Conservation (phyloP, 2,797 vertebrate species). For the Sebastes taczanowskii region DNA sequence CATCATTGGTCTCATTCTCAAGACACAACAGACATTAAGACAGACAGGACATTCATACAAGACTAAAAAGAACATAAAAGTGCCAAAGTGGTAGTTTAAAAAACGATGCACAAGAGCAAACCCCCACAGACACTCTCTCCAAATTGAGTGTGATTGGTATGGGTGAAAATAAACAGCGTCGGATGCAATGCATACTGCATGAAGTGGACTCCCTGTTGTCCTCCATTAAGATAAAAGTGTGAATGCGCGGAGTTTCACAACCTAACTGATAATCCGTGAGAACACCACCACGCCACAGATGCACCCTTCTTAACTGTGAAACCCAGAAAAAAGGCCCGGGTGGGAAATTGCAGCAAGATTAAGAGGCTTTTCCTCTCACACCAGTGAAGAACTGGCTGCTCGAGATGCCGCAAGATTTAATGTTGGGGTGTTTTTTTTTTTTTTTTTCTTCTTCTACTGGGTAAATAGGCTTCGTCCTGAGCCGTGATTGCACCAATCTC, state of each 20-base stretch:
- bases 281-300: background rate
- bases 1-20: too few relatives aligned
- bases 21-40: background rate
- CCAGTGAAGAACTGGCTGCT: constrained; percentile 22
- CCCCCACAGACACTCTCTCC: background rate
- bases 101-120: background rate
- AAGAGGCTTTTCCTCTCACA: constrained; percentile 47
- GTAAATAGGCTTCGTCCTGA: constrained; percentile 39
- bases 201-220: background rate
- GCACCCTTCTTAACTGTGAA: background rate
- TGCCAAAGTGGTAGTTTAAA: background rate
- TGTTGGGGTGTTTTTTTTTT: background rate
- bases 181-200: background rate
- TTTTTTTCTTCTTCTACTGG: background rate
- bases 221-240: background rate
- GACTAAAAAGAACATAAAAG: background rate
- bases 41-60: background rate
- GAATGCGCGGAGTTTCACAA: constrained; percentile 16
- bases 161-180: background rate
- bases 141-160: background rate
- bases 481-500: constrained; percentile 27
- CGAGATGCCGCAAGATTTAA: constrained; percentile 9
- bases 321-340: constrained; percentile 7
- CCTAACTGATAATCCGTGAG: background rate
- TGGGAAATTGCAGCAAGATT: constrained; percentile 51